Conservation (phyloP, 2,797 vertebrate species). For the Prunella strophiata region DNA sequence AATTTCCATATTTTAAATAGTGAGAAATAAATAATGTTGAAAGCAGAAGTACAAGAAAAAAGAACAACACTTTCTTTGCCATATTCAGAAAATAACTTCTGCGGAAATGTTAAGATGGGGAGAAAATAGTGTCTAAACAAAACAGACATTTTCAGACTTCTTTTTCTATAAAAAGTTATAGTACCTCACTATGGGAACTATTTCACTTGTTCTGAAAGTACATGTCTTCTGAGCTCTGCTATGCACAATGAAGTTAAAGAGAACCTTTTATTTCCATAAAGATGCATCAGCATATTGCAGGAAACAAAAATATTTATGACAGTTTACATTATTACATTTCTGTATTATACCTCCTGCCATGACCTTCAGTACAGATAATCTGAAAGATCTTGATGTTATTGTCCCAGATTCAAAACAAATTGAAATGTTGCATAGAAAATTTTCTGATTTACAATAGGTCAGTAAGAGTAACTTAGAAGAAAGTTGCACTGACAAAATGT, state of each 20-base stretch:
- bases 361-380: background rate
- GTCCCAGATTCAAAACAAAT: background rate
- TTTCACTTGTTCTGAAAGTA: background rate
- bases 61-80: background rate
- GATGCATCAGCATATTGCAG: background rate
- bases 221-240: background rate
- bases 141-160: background rate
- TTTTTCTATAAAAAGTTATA: background rate
- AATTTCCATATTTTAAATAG: background rate
- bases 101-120: background rate
- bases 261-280: background rate
- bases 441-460: background rate
- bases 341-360: background rate
- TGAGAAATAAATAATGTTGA: background rate
- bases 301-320: background rate
- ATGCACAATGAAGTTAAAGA: background rate
- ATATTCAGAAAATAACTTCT: background rate
- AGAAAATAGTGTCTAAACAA: background rate
- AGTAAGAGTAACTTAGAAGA: background rate
- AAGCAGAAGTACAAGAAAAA: background rate
- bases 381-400: background rate
- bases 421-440: background rate
- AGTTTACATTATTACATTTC: background rate
- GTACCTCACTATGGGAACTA: background rate
- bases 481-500: background rate